Conservation (phyloP, 2,888 invertebrate genomes). For the Catocala sponsa region DNA sequence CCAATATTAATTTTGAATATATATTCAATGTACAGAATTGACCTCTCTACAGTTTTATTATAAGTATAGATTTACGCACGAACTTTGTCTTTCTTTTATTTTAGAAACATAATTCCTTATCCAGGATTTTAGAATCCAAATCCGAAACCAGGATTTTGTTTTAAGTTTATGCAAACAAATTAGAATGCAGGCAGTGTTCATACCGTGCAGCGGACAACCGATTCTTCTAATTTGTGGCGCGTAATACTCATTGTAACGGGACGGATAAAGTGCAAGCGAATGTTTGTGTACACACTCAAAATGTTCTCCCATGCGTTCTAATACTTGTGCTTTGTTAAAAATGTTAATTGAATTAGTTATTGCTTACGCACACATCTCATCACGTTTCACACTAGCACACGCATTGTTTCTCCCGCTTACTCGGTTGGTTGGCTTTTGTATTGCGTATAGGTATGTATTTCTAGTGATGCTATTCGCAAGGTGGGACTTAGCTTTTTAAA, state of each 20-base stretch:
- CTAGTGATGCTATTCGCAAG: too few relatives aligned
- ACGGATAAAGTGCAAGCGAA: constrained; percentile 72
- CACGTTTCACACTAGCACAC: too few relatives aligned
- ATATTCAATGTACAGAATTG: too few relatives aligned
- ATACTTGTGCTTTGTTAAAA: constrained; percentile 65
- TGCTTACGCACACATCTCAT: constrained; percentile 38
- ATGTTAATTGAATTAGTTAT: constrained; percentile 71
- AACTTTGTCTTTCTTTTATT: too few relatives aligned
- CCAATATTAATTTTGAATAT: too few relatives aligned
- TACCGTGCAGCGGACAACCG: constrained; percentile 48
- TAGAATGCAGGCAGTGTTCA: constrained; percentile 62
- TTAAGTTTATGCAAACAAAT: constrained; percentile 72
- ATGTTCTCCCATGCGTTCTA: constrained; percentile 56
- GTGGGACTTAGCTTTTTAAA: too few relatives aligned
- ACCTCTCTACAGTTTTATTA: too few relatives aligned
- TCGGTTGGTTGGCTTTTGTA: constrained; percentile 14
- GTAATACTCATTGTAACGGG: constrained; percentile 72
- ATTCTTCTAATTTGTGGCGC: constrained; percentile 66
- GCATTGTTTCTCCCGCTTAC: constrained; percentile 53
- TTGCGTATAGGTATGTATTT: background rate
- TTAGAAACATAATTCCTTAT: constrained; percentile 26
- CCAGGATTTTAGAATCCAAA: constrained; percentile 39
- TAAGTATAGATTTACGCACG: too few relatives aligned
- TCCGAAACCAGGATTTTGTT: constrained; percentile 65
- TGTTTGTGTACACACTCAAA: constrained; percentile 55